Evolutionary conservation across 37 sponge, comb jelly and placozoan genomes (phyloP), one percentile per base, ranked within the genome.

Genomic region (Axinella damicornis): DNA sequence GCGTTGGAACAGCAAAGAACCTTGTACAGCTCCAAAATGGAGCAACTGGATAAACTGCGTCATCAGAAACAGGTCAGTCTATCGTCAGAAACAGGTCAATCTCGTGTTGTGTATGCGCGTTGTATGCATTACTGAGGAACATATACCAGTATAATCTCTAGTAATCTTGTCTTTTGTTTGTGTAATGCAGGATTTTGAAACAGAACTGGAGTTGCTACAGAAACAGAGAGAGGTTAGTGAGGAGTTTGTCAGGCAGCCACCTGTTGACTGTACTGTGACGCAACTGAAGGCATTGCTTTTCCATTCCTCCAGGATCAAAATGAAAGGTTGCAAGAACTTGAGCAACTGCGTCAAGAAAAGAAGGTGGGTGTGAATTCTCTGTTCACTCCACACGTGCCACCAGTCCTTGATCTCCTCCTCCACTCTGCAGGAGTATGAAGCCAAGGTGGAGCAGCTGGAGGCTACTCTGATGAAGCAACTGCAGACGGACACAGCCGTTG

Each of bases 401-500:
- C 71, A 21, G 2, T 69, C 12, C 14, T 12, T 32, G 33, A 4
- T 36, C 38, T 31, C 31, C 28, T 27, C 28, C 31, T 68, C 69
- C 14, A n/a, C 41, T 24, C 2, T 53, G 28, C 71, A 87, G 87
- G 74, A 66, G 14, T 87, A 87, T 72, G 87, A 87, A 57, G 58
- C 65, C 37, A 87, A 87, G 46, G 52, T 87, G 38, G 73, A 61
- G 31, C 81, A 87, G 46, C 57, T 87, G 74, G 85, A 85, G 71
- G 36, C 60, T 36, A 78, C 85, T 17, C 68, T 85, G 20, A 52
- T 77, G 21, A 69, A 92, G 70, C 80, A 92, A 77, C 76, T 85
- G 35, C 65, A 82, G 65, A 68, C 69, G 2, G 91, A 91, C 70
- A 40, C 71, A 34, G 73, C 74, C 19, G 85, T 88, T 6, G 89